Evolutionary conservation across 2,888 invertebrate genomes (phyloP).

Genomic region (Ochropleura plecta): DNA sequence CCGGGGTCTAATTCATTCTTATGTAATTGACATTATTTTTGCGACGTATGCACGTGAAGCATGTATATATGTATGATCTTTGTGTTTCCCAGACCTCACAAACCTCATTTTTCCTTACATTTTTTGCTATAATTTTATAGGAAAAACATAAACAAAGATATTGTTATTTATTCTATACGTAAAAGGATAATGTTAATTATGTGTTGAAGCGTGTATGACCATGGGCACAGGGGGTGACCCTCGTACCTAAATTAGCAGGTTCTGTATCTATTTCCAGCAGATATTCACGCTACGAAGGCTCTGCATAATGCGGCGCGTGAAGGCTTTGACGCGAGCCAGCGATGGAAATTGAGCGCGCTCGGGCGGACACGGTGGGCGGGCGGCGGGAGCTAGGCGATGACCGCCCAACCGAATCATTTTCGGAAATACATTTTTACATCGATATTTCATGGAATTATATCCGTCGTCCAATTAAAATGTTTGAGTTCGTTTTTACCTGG

Average conservation of each 20-base stretch:
- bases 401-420: slow-evolving; percentile 47
- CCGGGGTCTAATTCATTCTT: background rate
- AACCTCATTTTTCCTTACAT: background rate
- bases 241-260: slow-evolving; percentile 31
- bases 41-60: background rate
- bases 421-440: slow-evolving; percentile 52
- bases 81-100: background rate
- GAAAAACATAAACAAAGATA: background rate
- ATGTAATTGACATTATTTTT: background rate
- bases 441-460: slow-evolving; percentile 45
- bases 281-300: slow-evolving; percentile 49
- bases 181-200: background rate
- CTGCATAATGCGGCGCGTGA: slow-evolving; percentile 38
- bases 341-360: slow-evolving; percentile 55
- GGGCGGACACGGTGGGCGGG: slow-evolving; percentile 42
- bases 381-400: slow-evolving; percentile 16
- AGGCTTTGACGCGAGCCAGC: slow-evolving; percentile 46
- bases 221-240: background rate
- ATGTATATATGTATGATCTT: background rate
- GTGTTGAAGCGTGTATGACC: background rate
- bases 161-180: background rate
- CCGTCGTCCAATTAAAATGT: slow-evolving; percentile 40
- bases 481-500: slow-evolving; percentile 13
- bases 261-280: slow-evolving; percentile 52
- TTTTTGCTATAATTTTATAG: background rate